Evolutionary conservation across 1,140 invertebrate genomes (phyloP), one percentile per base, ranked within the genome.

Genomic region (Trachelipus rathkii): DNA sequence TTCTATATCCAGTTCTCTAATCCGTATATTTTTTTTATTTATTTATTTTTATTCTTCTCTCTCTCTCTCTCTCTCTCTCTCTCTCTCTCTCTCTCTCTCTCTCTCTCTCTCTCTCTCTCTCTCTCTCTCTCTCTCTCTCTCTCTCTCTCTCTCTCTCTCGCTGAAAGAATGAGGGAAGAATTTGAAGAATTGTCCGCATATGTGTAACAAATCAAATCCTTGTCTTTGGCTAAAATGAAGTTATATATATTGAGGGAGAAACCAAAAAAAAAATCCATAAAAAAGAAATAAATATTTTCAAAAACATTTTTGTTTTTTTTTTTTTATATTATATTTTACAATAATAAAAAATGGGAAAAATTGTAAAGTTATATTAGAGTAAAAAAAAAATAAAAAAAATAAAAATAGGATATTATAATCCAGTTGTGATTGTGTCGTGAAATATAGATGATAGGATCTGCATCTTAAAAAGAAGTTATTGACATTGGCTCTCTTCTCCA

Each of bases 101-200:
- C 6, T 33, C 6, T 6, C 6, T 6, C 6, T 33, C 33, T 33
- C 33, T 33, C 33, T 33, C 33, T 33, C 33, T 33, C 33, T 33
- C 33, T 33, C 33, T 33, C 33, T 33, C 33, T 33, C 33, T 33
- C 33, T 33, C 33, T 33, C 33, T 33, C 33, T 33, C 33, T 33
- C 33, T 33, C 33, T 33, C 33, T 33, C 33, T 33, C 33, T 33
- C 33, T 33, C 33, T 33, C 33, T 33, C 33, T 3, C 33, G 33
- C 33, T 33, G 33, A 33, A 33, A 33, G 33, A 33, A 33, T 19
- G 50, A 60, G 11, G 50, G 19, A 60, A 60, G 8, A 60, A 60
- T 60, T 60, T 60, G 50, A 60, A 60, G 50, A 60, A 60, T 60
- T 60, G 50, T 60, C 50, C 11, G 50, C 50, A 60, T 60, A 60